phyloP scores from a whole-genome alignment of 2,888 invertebrate genomes.

The Nemapogon koenigi region DNA sequence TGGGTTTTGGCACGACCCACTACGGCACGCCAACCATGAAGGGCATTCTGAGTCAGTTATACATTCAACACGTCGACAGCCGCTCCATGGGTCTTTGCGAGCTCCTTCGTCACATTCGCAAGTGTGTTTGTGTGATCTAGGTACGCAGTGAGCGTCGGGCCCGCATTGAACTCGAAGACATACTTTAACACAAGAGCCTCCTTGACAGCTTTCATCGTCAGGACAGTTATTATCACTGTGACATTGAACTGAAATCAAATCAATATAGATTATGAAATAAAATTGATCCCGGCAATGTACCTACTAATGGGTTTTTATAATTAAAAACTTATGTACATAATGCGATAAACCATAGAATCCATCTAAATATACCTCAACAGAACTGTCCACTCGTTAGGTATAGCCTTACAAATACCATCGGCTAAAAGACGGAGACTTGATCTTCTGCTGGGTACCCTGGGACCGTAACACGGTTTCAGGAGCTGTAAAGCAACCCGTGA shows the following conservation, averaged over 20 bases:
- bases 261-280: conserved; percentile 15
- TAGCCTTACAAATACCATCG: no score
- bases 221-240: conserved; percentile 86
- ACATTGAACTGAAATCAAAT: conserved; percentile 73
- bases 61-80: conserved; percentile 82
- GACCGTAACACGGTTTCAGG: no score
- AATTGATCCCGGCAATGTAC: no score
- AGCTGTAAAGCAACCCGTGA: neutral
- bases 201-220: conserved; percentile 80
- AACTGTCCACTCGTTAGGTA: no score
- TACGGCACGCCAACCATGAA: conserved; percentile 77
- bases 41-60: conserved; percentile 78
- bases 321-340: conserved; percentile 7
- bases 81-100: conserved; percentile 80
- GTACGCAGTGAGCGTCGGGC: conserved; percentile 75
- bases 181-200: conserved; percentile 80
- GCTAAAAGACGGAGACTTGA: no score
- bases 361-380: no score
- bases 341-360: neutral
- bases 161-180: conserved; percentile 84
- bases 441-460: no score
- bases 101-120: conserved; percentile 80
- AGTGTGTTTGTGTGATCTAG: conserved; percentile 79
- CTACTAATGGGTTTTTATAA: no score
- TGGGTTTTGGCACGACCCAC: conserved; percentile 81